Percentiles rank a stretch among this genome's conserved stretches.
Evolutionary conservation across 2,113 vertebrate genomes (phyloP).

Genomic region (Sphyrna mokarran): DNA sequence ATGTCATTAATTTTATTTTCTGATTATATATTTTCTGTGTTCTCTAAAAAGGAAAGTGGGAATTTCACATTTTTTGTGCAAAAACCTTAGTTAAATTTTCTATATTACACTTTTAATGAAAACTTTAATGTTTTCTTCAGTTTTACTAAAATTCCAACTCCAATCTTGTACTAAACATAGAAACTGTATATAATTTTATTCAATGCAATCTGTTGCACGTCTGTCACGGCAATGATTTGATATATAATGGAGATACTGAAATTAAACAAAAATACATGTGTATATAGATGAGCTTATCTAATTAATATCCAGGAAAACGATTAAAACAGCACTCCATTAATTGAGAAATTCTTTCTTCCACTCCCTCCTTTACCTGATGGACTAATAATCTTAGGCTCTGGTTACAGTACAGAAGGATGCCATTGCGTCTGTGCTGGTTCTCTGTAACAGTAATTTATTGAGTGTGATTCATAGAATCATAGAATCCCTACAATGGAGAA

Average conservation of each 20-base stretch:
- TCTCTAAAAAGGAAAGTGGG: not conserved
- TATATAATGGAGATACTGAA: not conserved
- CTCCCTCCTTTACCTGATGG: not conserved
- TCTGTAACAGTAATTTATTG: too few species aligned
- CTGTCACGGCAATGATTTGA: not conserved
- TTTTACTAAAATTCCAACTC: not conserved
- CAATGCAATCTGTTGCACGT: not conserved
- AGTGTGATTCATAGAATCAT: too few species aligned
- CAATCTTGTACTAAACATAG: not conserved
- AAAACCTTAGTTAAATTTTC: not conserved
- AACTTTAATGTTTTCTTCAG: not conserved
- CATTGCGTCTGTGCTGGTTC: too few species aligned
- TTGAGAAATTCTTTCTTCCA: not conserved
- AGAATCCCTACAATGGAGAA: too few species aligned
- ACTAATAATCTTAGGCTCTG: too few species aligned
- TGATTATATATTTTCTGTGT: not conserved
- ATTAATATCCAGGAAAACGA: not conserved
- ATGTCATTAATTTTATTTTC: not conserved
- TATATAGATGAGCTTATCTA: not conserved
- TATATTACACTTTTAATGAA: not conserved
- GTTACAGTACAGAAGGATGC: too few species aligned
- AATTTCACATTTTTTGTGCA: not conserved
- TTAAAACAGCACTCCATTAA: not conserved
- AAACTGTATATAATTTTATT: constrained; percentile 1
- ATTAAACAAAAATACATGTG: not conserved